A percentile compares a stretch with the other conserved stretches of the same genome.
These are phyloP conservation scores for Tubulanus polymorphus DNA, from an alignment of 2,888 invertebrate genomes.

Conservation along the genomic window DNA sequence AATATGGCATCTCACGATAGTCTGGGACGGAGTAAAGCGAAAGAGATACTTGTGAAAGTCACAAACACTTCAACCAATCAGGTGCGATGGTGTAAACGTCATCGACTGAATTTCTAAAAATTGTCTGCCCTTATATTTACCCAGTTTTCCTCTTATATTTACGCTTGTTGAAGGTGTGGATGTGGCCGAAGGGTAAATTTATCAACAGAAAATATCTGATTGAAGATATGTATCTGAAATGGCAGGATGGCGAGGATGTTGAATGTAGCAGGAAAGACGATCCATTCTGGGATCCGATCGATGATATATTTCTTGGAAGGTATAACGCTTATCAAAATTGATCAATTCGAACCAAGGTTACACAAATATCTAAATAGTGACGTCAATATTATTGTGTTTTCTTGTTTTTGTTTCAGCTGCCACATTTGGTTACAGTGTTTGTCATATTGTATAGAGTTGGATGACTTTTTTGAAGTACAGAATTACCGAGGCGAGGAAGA, in stretches of 20 bases:
- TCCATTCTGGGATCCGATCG: slow-evolving; percentile 42
- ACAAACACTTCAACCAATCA: slow-evolving; percentile 28
- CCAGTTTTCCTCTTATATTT: neutral
- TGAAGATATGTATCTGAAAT: slow-evolving; percentile 31
- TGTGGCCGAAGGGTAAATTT: slow-evolving; percentile 36
- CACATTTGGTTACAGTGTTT: slow-evolving; percentile 33
- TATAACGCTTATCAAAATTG: slow-evolving; percentile 9
- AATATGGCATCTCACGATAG: slow-evolving; percentile 33
- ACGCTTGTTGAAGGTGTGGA: no score
- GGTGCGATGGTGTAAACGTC: slow-evolving; percentile 22
- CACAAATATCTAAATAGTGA: no score
- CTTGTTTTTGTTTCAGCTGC: slow-evolving; percentile 26
- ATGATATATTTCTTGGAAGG: slow-evolving; percentile 38
- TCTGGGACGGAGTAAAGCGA: slow-evolving; percentile 22
- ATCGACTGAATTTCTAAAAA: neutral
- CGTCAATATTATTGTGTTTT: no score
- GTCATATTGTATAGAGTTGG: slow-evolving; percentile 30
- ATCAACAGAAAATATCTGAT: slow-evolving; percentile 35
- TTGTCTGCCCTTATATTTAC: neutral
- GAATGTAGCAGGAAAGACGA: slow-evolving; percentile 26
- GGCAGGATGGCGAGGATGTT: slow-evolving; percentile 24
- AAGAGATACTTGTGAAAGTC: slow-evolving; percentile 31
- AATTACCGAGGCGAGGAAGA: slow-evolving; percentile 36
- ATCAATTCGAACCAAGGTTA: no score
- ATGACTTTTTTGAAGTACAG: slow-evolving; percentile 33